Evolutionary conservation across 1,140 invertebrate genomes (phyloP).

Genomic region (Myzus persicae): DNA sequence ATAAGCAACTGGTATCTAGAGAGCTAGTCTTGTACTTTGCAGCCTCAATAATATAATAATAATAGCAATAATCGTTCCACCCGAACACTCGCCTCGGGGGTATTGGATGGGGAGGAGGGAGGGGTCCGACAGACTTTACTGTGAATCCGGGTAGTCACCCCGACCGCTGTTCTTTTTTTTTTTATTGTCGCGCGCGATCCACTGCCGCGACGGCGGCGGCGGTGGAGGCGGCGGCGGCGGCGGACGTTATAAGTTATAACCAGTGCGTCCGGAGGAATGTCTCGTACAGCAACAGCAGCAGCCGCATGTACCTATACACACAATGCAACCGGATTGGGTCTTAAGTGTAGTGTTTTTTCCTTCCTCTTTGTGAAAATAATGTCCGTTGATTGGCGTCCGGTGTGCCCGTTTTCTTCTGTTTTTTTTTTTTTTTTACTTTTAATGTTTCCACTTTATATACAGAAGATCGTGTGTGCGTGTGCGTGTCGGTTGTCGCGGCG

Average conservation of each 20-base stretch:
- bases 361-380: slow-evolving; percentile 32
- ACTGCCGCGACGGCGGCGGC: neutral
- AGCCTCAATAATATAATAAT: neutral
- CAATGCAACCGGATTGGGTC: slow-evolving; percentile 40
- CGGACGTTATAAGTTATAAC: neutral
- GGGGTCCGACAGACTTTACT: neutral
- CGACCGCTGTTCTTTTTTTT: neutral
- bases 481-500: slow-evolving; percentile 50
- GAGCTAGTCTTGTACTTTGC: neutral
- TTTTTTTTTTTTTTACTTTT: slow-evolving; percentile 35
- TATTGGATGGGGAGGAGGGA: neutral
- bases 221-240: neutral
- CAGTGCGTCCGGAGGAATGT: neutral
- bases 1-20: neutral
- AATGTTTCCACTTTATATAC: slow-evolving; percentile 53
- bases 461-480: slow-evolving; percentile 3
- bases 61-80: neutral
- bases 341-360: slow-evolving; percentile 14
- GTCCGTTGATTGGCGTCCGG: slow-evolving; percentile 49
- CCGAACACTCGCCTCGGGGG: neutral
- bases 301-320: neutral
- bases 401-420: slow-evolving; percentile 35
- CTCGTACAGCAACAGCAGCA: neutral
- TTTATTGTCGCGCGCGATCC: neutral
- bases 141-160: neutral